Evolutionary conservation across 1,140 invertebrate genomes (phyloP), one percentile per base, ranked within the genome.

Genomic region (Nasonia giraulti): DNA sequence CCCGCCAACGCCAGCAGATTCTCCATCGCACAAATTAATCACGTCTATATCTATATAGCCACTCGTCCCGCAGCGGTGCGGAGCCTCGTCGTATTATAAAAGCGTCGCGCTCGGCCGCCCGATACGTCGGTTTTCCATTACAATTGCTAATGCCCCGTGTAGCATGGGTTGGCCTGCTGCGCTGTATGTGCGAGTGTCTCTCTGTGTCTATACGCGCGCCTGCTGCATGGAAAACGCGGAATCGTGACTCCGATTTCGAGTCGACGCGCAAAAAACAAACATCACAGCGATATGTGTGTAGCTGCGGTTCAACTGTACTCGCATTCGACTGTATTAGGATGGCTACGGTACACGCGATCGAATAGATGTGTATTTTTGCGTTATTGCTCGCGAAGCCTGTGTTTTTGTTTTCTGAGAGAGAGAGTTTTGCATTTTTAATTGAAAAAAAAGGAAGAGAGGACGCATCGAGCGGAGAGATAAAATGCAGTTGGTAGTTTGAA

Each of bases 111-210:
- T 66, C 31, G n/a, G 81, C 37, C 44, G 27, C 80, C 31, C 33
- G 71, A 82, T 82, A 47, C 40, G 33, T 77, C 62, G 82, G 82
- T 55, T 79, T 84, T 73, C 76, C 76, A 84, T 79, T 84, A 84
- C 75, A 50, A 84, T 78, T 79, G n/a, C n/a, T n/a, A n/a, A n/a
- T n/a, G n/a, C 17, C 4, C 2, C 27, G 20, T 55, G 10, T n/a
- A n/a, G 17, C 17, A 62, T 62, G 55, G 55, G 55, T 20, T 62
- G 4, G 55, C 20, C 50, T 62, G 17, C 20, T 14, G 12, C 11
- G 50, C 10, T 17, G 50, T 17, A 10, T 55, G 5, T 2, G 31
- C 4, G 71, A 12, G 31, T 62, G 14, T 82, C 14, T 62, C 14
- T 62, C 44, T 23, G 37, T 62, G 8, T 62, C n/a, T 75, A 23